Evolutionary conservation across 2,113 vertebrate genomes (phyloP).

Genomic region (Petaurus breviceps): DNA sequence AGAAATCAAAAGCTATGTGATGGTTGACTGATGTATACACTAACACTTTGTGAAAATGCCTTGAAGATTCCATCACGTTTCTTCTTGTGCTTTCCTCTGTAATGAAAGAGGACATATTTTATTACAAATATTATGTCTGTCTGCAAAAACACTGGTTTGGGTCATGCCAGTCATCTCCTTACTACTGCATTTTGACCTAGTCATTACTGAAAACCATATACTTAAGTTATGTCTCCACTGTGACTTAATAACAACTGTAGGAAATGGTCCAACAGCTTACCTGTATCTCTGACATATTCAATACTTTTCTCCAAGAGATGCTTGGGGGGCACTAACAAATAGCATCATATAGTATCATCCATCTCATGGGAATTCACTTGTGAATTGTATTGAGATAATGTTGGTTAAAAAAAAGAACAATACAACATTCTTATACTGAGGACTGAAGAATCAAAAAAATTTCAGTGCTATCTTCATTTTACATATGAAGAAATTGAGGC

Average conservation of each 20-base stretch:
- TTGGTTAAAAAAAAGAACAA: background rate
- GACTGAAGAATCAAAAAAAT: background rate
- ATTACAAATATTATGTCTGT: background rate
- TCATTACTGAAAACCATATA: constrained; percentile 13
- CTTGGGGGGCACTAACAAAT: constrained; percentile 2
- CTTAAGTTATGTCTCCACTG: background rate
- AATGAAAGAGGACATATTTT: background rate
- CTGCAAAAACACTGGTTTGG: background rate
- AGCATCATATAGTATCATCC: background rate
- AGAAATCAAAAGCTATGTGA: constrained; percentile 19
- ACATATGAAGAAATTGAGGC: background rate
- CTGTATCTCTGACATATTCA: constrained; percentile 1
- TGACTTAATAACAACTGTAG: constrained; percentile 17
- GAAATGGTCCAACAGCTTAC: constrained; percentile 14
- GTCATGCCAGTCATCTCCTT: background rate
- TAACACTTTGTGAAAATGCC: constrained; percentile 48
- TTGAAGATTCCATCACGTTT: constrained; percentile 44
- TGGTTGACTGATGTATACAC: constrained; percentile 38
- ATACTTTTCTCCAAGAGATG: constrained; percentile 25
- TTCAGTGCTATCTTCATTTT: background rate
- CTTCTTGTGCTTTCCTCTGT: constrained; percentile 19
- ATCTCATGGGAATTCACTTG: background rate
- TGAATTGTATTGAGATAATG: background rate
- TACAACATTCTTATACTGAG: background rate
- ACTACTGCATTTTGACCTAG: constrained; percentile 7